These are phyloP conservation scores for Tyria jacobaeae DNA, from an alignment of 2,888 invertebrate genomes.

Conservation along the genomic window DNA sequence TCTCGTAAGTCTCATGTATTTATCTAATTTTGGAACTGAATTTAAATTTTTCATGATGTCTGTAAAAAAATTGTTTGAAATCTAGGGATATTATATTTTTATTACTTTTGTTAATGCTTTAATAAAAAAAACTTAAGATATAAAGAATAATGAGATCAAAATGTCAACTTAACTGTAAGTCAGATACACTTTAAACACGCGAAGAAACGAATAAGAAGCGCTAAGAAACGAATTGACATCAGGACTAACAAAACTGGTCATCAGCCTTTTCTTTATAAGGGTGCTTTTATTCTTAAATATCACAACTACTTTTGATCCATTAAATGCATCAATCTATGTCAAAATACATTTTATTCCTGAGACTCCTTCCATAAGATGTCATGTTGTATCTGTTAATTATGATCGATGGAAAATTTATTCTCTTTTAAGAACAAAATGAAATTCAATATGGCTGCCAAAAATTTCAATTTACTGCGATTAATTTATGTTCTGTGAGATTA, in stretches of 20 bases:
- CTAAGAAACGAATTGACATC: no score
- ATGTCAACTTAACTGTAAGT: no score
- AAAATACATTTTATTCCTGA: conserved; percentile 32
- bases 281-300: conserved; percentile 6
- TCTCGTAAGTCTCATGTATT: conserved; percentile 3
- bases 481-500: conserved; percentile 28
- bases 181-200: no score
- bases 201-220: no score
- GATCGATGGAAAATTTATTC: conserved; percentile 47
- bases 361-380: conserved; percentile 35
- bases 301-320: conserved; percentile 26
- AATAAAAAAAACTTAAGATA: no score
- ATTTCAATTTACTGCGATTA: conserved; percentile 27
- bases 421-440: conserved; percentile 33
- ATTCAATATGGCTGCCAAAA: conserved; percentile 44
- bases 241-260: neutral
- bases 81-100: no score
- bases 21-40: no score
- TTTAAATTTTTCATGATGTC: no score
- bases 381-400: conserved; percentile 42
- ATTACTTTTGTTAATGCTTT: no score
- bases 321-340: conserved; percentile 44
- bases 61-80: no score
- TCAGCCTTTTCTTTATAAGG: no score
- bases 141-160: no score